Percentiles rank a stretch among this genome's conserved stretches.
These are phyloP conservation scores for Ptilonorhynchus violaceus DNA, from an alignment of 2,113 vertebrate species.

Conservation along the genomic window DNA sequence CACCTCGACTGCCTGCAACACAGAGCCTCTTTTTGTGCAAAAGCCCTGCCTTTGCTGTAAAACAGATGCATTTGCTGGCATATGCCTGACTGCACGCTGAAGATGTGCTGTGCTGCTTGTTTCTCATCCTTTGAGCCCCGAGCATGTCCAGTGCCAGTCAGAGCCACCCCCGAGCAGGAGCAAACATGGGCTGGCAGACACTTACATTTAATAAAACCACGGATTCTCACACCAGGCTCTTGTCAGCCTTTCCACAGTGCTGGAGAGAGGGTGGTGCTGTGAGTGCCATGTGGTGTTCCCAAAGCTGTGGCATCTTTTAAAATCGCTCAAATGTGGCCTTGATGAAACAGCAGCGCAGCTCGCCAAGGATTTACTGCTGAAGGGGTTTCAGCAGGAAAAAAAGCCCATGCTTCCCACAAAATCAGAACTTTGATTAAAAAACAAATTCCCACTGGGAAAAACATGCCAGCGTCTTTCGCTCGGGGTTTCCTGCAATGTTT, in stretches of 20 bases:
- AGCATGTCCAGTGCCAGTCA: not conserved
- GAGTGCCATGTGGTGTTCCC: not conserved
- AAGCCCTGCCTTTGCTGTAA: fast-evolving
- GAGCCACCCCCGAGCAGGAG: not conserved
- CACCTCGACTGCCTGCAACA: not conserved
- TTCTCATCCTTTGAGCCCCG: not conserved
- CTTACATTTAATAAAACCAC: not conserved
- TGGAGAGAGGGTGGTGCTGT: not conserved
- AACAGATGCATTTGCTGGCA: not conserved
- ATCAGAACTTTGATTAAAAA: not conserved
- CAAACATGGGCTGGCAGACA: not conserved
- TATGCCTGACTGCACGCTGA: fast-evolving
- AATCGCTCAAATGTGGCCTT: conserved; percentile 4
- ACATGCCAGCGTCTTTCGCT: not conserved
- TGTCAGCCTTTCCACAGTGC: not conserved
- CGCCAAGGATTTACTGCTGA: not conserved
- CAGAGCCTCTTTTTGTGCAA: not conserved
- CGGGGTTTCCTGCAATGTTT: not conserved
- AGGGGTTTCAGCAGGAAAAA: not conserved
- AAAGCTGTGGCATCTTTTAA: not conserved
- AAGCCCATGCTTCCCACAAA: not conserved
- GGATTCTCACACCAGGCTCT: not conserved
- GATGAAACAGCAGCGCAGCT: not conserved
- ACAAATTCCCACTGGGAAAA: not conserved
- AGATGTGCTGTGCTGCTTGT: not conserved